phyloP scores from a whole-genome alignment of 2,113 vertebrate species.

The Prionailurus viverrinus region DNA sequence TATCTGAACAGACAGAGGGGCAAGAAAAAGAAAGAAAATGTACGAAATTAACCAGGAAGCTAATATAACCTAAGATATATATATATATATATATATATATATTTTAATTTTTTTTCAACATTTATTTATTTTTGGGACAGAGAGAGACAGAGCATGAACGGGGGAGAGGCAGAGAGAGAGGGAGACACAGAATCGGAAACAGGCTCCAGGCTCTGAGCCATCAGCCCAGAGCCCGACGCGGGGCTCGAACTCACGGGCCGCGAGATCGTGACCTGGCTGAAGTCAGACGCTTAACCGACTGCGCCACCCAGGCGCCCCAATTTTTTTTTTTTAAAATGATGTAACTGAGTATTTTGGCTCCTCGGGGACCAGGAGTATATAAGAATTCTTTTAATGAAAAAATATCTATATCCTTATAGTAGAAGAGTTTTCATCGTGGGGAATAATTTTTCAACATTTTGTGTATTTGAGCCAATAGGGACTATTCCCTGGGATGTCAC shows the following conservation, averaged over 20 bases:
- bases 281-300: too few relatives aligned
- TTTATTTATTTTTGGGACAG: too few relatives aligned
- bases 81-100: too few relatives aligned
- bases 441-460: constrained; percentile 50
- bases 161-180: too few relatives aligned
- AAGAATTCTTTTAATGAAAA: constrained; percentile 63
- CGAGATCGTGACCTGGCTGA: too few relatives aligned
- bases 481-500: not conserved
- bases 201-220: too few relatives aligned
- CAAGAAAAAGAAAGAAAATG: constrained; percentile 1
- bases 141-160: too few relatives aligned
- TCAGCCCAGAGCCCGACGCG: too few relatives aligned
- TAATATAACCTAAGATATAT: not conserved
- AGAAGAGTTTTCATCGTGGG: constrained; percentile 54
- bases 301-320: too few relatives aligned
- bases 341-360: constrained; percentile 29
- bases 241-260: too few relatives aligned
- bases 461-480: not conserved
- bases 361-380: not conserved
- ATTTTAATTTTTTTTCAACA: too few relatives aligned
- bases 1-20: constrained; percentile 86
- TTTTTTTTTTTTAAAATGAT: constrained; percentile 1
- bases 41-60: constrained; percentile 21
- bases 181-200: too few relatives aligned
- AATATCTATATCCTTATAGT: constrained; percentile 35